Conservation (phyloP, 2,113 vertebrate genomes). For the Cyanoderma ruficeps region DNA sequence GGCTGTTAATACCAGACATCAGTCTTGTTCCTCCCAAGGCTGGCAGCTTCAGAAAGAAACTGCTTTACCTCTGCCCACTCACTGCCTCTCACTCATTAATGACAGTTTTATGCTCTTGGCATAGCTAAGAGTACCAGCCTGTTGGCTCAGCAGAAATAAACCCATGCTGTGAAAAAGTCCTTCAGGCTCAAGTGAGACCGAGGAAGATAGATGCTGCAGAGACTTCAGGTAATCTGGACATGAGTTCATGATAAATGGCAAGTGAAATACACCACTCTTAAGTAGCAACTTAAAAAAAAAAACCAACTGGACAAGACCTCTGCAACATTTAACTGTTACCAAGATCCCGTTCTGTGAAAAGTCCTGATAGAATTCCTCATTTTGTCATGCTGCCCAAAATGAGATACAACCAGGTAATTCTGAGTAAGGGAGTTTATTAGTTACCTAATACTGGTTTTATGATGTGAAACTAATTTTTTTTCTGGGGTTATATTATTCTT, state of each 20-base stretch:
- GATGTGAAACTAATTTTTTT: neutral
- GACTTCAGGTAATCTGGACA: neutral
- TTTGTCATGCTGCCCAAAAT: neutral
- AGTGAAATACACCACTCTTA: neutral
- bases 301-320: neutral
- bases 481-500: neutral
- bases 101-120: neutral
- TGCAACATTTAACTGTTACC: neutral
- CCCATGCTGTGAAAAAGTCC: neutral
- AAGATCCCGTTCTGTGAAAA: neutral
- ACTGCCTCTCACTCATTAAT: neutral
- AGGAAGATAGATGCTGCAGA: fast-evolving
- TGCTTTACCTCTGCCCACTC: neutral
- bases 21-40: neutral
- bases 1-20: neutral
- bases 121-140: neutral
- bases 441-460: neutral
- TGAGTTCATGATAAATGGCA: neutral
- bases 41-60: neutral
- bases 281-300: neutral
- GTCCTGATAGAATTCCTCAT: neutral
- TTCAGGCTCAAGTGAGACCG: neutral
- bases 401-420: neutral
- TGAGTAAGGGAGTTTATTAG: neutral
- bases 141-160: neutral